phyloP scores from a whole-genome alignment of 2,113 vertebrate genomes.

The Peromyscus californicus region DNA sequence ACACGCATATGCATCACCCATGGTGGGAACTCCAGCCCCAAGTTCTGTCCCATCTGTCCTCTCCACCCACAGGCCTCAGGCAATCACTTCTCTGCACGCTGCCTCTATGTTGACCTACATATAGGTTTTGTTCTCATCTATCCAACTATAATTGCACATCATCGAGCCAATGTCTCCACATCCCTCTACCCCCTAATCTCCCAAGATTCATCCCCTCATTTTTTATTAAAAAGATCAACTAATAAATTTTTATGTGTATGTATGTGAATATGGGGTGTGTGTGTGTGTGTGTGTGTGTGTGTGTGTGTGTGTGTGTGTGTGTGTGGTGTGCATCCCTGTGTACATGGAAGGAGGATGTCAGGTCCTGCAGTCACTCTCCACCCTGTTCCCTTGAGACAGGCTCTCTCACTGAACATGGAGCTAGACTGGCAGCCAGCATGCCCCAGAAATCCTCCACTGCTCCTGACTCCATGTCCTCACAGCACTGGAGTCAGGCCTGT shows the following conservation, averaged over 20 bases:
- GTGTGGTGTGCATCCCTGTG: neutral
- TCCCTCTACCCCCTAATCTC: rapidly evolving
- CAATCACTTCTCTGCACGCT: neutral
- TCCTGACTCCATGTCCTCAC: neutral
- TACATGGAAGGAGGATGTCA: neutral
- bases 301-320: neutral
- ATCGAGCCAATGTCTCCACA: neutral
- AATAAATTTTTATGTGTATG: neutral
- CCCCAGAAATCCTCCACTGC: neutral
- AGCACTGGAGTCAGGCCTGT: neutral
- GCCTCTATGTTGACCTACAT: neutral
- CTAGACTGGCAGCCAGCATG: neutral
- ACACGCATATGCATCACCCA: neutral
- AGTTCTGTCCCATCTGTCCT: neutral
- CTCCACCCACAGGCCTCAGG: too few relatives aligned
- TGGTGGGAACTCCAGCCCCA: neutral
- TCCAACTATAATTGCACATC: neutral
- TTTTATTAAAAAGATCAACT: neutral
- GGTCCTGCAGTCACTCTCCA: neutral
- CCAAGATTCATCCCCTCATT: neutral
- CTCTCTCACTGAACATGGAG: neutral
- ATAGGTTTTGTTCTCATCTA: neutral
- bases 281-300: neutral
- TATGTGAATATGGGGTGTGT: neutral
- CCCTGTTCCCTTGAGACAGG: neutral